Base-by-base conservation (phyloP, 2,113 vertebrate species). In the Eublepharis macularius region DNA sequence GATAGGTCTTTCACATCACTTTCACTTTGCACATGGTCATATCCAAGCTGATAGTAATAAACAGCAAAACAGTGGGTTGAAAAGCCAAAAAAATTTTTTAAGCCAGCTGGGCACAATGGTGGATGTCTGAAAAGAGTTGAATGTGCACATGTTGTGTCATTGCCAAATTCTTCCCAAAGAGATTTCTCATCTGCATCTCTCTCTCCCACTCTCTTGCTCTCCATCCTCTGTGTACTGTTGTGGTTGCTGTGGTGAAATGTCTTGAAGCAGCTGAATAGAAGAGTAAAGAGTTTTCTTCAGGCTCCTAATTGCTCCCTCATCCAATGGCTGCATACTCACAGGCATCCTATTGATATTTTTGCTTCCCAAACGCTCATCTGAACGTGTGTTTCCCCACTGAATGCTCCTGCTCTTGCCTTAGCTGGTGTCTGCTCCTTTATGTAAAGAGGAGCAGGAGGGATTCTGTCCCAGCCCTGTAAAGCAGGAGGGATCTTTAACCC, bases 201-300 rank as follows among this genome's bases (percentile, higher is more conserved):
- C 92, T 89, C 91, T 91, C 4, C 92, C 60, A 29, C 21, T 60
- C 92, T 89, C 91, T 91, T 3, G 92, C 34, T 90, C 94, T 94
- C 94, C 95, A 89, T 92, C 86, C 83, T 34, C 94, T 92, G 87
- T 91, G 95, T 96, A 94, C 92, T 94, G 82, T 91, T 94, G 94
- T 95, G 95, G 96, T 97, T 96, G 93, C 96, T 93, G 96, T 96
- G 96, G 95, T 95, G 94, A 96, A 76, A 76, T 90, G 92, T 95
- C 91, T 95, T 96, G 91, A 95, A 96, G 94, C 94, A 94, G 49
- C 88, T 93, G 93, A 92, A 94, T 94, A 93, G 92, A 95, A 93
- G 92, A 95, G 93, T 94, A 92, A 94, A 85, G 93, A 95, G 93
- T 96, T 49, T 94, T 92, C 93, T 95, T 95, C 88, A 88, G 91